A percentile compares a stretch with the other conserved stretches of the same genome.
Conservation (phyloP, 2,113 vertebrate species). For the Drymodes brunneopygia region DNA sequence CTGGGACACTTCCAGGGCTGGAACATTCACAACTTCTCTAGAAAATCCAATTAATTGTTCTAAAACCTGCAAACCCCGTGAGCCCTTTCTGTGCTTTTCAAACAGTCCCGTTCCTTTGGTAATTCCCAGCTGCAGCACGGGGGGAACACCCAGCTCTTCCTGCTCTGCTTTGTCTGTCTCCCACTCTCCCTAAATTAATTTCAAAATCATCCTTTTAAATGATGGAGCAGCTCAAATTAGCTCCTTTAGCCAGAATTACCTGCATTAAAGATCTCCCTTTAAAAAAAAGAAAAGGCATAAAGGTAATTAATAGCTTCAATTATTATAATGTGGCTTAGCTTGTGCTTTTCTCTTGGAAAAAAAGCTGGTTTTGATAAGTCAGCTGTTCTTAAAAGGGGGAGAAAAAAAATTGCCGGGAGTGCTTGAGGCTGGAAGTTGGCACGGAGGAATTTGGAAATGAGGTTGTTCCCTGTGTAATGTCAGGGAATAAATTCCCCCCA, state of each 20-base stretch:
- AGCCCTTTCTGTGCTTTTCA: background rate
- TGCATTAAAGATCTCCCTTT: conserved; percentile 35
- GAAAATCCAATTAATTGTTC: background rate
- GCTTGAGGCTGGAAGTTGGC: conserved; percentile 30
- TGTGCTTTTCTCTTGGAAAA: conserved; percentile 34
- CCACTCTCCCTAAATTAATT: background rate
- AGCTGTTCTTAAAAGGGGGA: conserved; percentile 25
- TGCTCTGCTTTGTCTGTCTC: background rate
- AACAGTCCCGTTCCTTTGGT: fast-evolving
- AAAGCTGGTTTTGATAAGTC: conserved; percentile 49
- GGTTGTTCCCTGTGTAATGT: background rate
- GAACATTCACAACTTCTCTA: background rate
- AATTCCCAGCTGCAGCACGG: background rate
- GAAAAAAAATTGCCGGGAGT: background rate
- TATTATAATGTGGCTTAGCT: conserved; percentile 55
- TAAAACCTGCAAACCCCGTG: background rate
- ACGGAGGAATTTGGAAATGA: background rate
- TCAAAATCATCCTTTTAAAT: conserved; percentile 24
- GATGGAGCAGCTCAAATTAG: conserved; percentile 35
- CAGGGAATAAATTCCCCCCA: background rate
- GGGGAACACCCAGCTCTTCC: background rate
- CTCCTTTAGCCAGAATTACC: conserved; percentile 43
- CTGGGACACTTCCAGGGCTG: background rate
- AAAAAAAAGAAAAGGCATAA: conserved; percentile 26
- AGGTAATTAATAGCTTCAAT: conserved; percentile 63